Base-by-base conservation (phyloP, 2,888 invertebrate species). In the Philopedon plagiatum region DNA sequence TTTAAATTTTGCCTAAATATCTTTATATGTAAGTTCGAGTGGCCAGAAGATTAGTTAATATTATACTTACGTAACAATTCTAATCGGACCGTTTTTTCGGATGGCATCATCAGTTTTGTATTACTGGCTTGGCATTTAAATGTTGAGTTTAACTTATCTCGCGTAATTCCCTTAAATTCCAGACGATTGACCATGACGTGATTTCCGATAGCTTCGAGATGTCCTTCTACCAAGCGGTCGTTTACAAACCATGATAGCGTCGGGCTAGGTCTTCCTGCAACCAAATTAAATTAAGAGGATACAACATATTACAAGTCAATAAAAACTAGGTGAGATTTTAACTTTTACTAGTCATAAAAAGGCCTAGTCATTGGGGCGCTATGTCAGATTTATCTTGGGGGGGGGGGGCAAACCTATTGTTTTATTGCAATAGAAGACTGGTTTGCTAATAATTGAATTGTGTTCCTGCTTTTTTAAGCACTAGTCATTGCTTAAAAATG, bases 91-190 rank as follows among this genome's bases (percentile, higher is more conserved):
- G 91, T 92, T 83, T 93, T 92, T 85, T 95, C 94, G 67, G 92
- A 90, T 0, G 96, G 94, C 82, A 92, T 91, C 84, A 93, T 94
- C 73, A 95, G 90, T 84, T 95, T 93, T 49, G 95, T 95, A 84
- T 96, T 96, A 69, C 93, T 91, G 9, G 95, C 95, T 85, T 94
- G 92, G 83, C 96, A 96, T 84, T 93, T 94, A 87, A 93, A 95
- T 32, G 94, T 94, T 41, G 94, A 93, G 85, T 95, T 95, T 69
- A 95, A 89, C 79, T 95, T 92, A 73, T 90, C 91, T 76, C 95
- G 88, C 77, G 89, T 90, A 65, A 96, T 89, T 76, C 91, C 90
- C 15, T 91, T 89, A 77, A 95, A 90, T 83, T 92, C 92, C 78
- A 96, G 86, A 71, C 91, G 90, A 87, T 94, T 96, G 71, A 94